A percentile compares a stretch with the other conserved stretches of the same genome.
phyloP scores from a whole-genome alignment of 1,140 invertebrate genomes.

The Drosophila busckii region DNA sequence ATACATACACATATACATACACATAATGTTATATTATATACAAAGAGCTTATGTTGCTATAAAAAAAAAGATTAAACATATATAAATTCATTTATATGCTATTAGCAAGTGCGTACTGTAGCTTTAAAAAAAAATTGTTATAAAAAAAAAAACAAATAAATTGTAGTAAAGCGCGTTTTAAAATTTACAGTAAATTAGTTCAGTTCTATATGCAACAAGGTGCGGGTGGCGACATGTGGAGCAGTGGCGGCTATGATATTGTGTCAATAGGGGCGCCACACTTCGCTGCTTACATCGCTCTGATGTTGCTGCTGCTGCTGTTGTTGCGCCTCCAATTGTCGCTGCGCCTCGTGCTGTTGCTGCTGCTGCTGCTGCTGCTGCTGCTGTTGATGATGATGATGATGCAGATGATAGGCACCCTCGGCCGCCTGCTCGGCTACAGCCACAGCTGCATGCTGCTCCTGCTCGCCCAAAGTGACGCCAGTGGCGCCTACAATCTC shows the following conservation, averaged over 20 bases:
- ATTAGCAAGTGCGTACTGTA: background rate
- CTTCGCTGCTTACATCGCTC: conserved; percentile 45
- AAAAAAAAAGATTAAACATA: background rate
- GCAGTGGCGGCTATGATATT: conserved; percentile 26
- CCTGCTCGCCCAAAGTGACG: conserved; percentile 34
- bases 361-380: conserved; percentile 40
- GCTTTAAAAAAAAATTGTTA: conserved; percentile 14
- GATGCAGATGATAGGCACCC: conserved; percentile 35
- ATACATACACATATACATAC: no score
- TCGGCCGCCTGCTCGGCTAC: conserved; percentile 31
- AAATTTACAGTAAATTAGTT: conserved; percentile 16
- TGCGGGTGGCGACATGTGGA: conserved; percentile 8
- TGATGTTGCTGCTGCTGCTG: conserved; percentile 16
- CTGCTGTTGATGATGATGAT: conserved; percentile 49
- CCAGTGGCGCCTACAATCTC: conserved; percentile 75
- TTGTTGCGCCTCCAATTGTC: conserved; percentile 10
- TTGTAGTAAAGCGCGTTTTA: conserved; percentile 23
- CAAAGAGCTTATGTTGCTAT: background rate
- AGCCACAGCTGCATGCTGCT: conserved; percentile 31
- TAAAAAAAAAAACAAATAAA: conserved; percentile 25
- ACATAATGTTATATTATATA: no score
- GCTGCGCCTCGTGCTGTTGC: conserved; percentile 21
- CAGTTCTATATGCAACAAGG: conserved; percentile 60
- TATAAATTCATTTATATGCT: conserved; percentile 11
- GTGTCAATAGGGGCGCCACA: conserved; percentile 80